Evolutionary conservation across 1,140 invertebrate genomes (phyloP).

Genomic region (Spodoptera litura): DNA sequence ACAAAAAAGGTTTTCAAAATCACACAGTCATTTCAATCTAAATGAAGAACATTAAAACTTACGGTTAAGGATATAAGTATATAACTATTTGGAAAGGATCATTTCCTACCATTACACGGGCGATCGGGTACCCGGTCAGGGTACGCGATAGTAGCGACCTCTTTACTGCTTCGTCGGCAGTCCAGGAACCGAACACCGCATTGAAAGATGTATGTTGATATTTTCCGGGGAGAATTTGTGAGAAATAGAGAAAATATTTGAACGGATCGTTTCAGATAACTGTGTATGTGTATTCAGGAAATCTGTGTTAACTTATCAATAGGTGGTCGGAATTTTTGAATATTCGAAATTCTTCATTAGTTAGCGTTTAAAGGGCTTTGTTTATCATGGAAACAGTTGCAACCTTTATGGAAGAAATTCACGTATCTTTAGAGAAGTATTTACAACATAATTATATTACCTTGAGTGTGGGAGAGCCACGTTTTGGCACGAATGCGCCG

Average conservation of each 20-base stretch:
- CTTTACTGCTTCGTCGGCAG: conserved; percentile 21
- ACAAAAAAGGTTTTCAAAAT: background rate
- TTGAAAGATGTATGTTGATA: conserved; percentile 3
- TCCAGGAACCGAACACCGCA: background rate
- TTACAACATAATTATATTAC: too few species aligned
- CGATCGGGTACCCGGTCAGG: conserved; percentile 10
- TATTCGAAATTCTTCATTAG: too few species aligned
- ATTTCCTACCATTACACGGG: conserved; percentile 33
- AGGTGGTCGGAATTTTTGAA: too few species aligned
- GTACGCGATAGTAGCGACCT: background rate
- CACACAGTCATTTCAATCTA: background rate
- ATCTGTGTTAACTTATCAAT: too few species aligned
- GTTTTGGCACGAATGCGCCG: too few species aligned
- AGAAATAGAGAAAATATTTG: background rate
- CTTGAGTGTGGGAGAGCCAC: too few species aligned
- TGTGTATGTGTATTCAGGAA: too few species aligned
- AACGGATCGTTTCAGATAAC: too few species aligned
- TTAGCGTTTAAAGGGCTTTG: too few species aligned
- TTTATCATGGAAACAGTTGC: too few species aligned
- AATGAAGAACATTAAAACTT: conserved; percentile 20
- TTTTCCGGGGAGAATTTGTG: conserved; percentile 13
- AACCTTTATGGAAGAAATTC: too few species aligned
- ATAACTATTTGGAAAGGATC: conserved; percentile 39
- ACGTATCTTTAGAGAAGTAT: too few species aligned
- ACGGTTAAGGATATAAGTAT: conserved; percentile 2